Evolutionary conservation across 2,797 vertebrate genomes (phyloP), one percentile per base, ranked within the genome.

Genomic region (Phoxinus dragarum): DNA sequence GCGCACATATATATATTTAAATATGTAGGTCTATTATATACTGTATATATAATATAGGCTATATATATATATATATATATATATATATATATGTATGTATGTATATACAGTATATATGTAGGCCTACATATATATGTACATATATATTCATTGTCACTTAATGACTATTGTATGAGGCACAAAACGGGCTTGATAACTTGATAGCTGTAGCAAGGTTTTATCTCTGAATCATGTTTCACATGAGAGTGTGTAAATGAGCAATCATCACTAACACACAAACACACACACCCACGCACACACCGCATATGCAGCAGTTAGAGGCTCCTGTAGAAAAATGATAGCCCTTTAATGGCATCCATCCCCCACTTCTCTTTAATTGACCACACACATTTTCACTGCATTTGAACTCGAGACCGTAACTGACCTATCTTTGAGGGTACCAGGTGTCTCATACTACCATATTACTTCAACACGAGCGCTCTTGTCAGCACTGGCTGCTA

Each of bases 291-390:
- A 72, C 67, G 59, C 36, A 71, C 14, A 81, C 9, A 69, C 10
- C 0, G 31, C 6, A 38, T 52, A 56, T 69, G 34, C 47, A 69
- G 66, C 38, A 59, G 56, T 73, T 19, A 74, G 67, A 52, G 17
- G 49, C 64, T 72, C 34, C 2, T 5, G 42, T 38, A 78, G 82
- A 69, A 84, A 84, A 77, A 36, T 31, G 82, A 84, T 83, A 74
- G 71, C 42, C 56, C 81, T 61, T 64, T 75, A 81, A 75, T 61
- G 71, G 56, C n/a, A 73, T 56, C 64, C 64, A 56, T 69, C 47
- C 74, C 74, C 64, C 40, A 66, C 71, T 77, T 84, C 11, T 73
- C 81, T 84, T 84, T 84, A 77, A 84, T 76, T 84, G 74, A 77
- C 49, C 61, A 42, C 74, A 68, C 31, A 56, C n/a, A 77, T 49